Evolutionary conservation across 2,113 vertebrate genomes (phyloP), one percentile per base, ranked within the genome.

Genomic region (Motacilla tschutschensis): DNA sequence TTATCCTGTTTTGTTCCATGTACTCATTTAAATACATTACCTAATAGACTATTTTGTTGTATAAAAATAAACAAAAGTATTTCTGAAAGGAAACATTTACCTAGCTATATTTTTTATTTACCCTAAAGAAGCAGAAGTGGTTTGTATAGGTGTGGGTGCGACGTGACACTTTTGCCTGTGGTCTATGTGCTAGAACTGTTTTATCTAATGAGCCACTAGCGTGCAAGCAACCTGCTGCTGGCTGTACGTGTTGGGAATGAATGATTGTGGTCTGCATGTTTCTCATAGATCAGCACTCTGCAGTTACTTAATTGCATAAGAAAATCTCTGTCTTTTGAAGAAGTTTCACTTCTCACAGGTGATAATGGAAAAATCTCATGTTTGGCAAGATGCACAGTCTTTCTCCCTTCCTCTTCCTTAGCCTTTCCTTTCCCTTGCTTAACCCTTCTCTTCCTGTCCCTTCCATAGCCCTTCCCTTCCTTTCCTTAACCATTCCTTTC

Each of bases 121-220:
- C 44, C 40, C 20, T 71, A 2, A 73, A 70, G 81, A 44, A 66
- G 60, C 60, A 38, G 17, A 3, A 88, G 81, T 82, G 75, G 90
- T 89, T 94, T 36, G 1, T 54, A 79, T 64, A 91, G 83, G 81
- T 92, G 84, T 88, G 92, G 92, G 91, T 88, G 92, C 31, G 48
- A 91, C 29, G 8, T 90, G 90, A 95, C 88, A 95, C 94, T 93
- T 94, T 92, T 92, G 92, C 84, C 75, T 95, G 93, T 92, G 94
- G 94, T 95, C 91, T 92, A 67, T 60, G 78, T 91, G 86, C 85
- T 93, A 88, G 88, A 84, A 82, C 40, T 86, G 48, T 84, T 92
- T 86, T 69, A 72, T 86, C 83, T 88, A 77, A 72, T n/a, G 55
- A 93, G 67, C 71, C 81, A 79, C 67, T 48, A 79, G 29, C 86